Conservation (phyloP, 1,140 invertebrate genomes). For the Periplaneta americana region DNA sequence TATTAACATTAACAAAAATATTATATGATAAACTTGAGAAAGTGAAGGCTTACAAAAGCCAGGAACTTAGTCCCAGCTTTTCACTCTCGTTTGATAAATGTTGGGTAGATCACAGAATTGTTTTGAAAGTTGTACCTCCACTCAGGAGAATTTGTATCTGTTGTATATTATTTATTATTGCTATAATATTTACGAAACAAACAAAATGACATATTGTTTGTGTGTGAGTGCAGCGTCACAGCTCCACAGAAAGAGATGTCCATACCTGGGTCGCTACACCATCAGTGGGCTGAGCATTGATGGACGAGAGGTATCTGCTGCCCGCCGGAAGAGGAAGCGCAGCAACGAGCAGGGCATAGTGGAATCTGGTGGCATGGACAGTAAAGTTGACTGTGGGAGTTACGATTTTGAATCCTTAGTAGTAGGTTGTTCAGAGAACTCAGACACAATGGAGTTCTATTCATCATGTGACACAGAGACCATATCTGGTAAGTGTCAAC, state of each 20-base stretch:
- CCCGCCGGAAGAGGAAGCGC: not conserved
- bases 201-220: no score
- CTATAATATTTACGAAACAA: no score
- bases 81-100: no score
- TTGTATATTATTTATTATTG: no score
- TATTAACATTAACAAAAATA: no score
- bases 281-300: constrained; percentile 14
- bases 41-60: no score
- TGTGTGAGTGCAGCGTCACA: constrained; percentile 36
- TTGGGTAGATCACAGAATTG: no score
- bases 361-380: not conserved
- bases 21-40: no score
- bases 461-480: constrained; percentile 54
- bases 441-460: constrained; percentile 65
- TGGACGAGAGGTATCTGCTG: not conserved
- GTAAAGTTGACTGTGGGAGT: constrained; percentile 29
- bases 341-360: not conserved
- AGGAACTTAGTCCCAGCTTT: no score
- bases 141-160: no score
- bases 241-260: constrained; percentile 42
- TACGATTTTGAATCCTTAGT: constrained; percentile 52
- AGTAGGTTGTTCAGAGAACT: constrained; percentile 56
- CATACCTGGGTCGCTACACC: constrained; percentile 41
- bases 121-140: no score
- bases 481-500: constrained; percentile 35